Conservation (phyloP, 2,797 vertebrate genomes). For the Ctenopoma kingsleyae region DNA sequence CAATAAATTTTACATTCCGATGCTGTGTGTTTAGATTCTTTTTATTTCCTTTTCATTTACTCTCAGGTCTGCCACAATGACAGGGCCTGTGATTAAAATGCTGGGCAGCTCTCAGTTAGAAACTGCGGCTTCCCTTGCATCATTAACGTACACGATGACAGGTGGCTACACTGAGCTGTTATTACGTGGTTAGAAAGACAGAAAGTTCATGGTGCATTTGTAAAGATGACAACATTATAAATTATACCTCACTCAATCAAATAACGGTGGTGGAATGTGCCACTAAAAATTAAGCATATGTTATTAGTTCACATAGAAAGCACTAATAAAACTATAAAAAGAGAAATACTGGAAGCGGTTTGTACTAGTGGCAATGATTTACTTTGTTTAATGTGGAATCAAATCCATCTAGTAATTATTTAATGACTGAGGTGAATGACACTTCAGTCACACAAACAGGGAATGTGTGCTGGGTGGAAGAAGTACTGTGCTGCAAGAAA, state of each 20-base stretch:
- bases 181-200: conserved; percentile 45
- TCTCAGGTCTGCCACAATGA: conserved; percentile 52
- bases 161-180: conserved; percentile 49
- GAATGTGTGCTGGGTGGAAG: background rate
- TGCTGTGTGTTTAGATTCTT: conserved; percentile 54
- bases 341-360: conserved; percentile 7
- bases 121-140: conserved; percentile 46
- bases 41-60: conserved; percentile 65
- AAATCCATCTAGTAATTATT: conserved; percentile 55
- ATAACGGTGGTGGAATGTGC: conserved; percentile 38
- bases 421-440: conserved; percentile 40
- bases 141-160: conserved; percentile 58
- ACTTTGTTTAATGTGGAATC: conserved; percentile 43
- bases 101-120: conserved; percentile 64
- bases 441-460: conserved; percentile 12
- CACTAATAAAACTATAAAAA: conserved; percentile 50
- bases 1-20: conserved; percentile 63
- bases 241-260: conserved; percentile 53
- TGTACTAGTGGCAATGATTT: conserved; percentile 37
- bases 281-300: conserved; percentile 42
- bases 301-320: conserved; percentile 43
- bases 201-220: conserved; percentile 42
- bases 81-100: conserved; percentile 65
- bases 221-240: conserved; percentile 45
- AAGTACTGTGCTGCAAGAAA: conserved; percentile 2